A percentile compares a stretch with the other conserved stretches of the same genome.
These are phyloP conservation scores for Epizoanthus fatuus DNA, from an alignment of 92 coral and sea anemone genomes.

Conservation along the genomic window DNA sequence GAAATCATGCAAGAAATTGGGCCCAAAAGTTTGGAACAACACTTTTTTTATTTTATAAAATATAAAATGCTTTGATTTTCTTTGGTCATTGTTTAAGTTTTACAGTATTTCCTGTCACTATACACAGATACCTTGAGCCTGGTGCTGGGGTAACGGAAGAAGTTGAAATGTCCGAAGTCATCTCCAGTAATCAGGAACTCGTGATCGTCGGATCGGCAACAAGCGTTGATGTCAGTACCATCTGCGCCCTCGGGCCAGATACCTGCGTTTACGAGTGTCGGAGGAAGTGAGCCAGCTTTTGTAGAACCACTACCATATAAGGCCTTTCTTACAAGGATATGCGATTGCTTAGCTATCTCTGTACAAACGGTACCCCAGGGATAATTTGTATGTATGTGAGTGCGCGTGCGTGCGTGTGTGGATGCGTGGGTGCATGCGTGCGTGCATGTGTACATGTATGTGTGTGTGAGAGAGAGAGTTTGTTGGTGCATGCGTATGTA, in stretches of 20 bases:
- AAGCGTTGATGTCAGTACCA: conserved; percentile 88
- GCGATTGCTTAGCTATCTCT: no score
- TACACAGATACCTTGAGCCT: conserved; percentile 65
- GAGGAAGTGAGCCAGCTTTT: neutral
- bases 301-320: no score
- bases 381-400: no score
- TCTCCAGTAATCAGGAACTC: conserved; percentile 82
- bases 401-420: no score
- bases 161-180: conserved; percentile 82
- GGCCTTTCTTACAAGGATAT: no score
- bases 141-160: conserved; percentile 76
- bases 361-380: no score
- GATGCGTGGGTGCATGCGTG: no score
- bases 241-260: conserved; percentile 96
- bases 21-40: neutral
- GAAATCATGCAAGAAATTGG: neutral
- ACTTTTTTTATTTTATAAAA: neutral
- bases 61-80: neutral
- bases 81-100: neutral
- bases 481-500: no score
- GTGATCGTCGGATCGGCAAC: conserved; percentile 65
- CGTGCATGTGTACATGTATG: no score
- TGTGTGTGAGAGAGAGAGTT: no score
- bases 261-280: conserved; percentile 30
- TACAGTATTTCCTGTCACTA: neutral